Evolutionary conservation across 1,140 invertebrate genomes (phyloP).

Genomic region (Drosophila leontia): DNA sequence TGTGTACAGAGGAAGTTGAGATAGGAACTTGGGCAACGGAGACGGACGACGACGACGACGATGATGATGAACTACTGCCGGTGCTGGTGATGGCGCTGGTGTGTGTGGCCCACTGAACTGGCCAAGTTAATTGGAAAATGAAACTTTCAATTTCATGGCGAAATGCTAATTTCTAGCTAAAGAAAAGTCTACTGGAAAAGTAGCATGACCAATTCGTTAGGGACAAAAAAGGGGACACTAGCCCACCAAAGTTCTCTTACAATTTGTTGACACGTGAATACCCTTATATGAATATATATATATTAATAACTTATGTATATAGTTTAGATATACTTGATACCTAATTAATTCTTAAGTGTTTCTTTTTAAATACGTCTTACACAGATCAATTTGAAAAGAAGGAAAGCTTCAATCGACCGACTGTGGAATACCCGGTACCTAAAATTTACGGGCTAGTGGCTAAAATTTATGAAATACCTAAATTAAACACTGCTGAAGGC

Average conservation of each 20-base stretch:
- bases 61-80: conserved; percentile 24
- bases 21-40: conserved; percentile 36
- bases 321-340: not conserved
- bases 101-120: conserved; percentile 52
- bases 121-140: conserved; percentile 53
- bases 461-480: not conserved
- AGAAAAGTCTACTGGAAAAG: conserved; percentile 48
- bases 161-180: conserved; percentile 55
- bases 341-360: not conserved
- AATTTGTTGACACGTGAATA: not conserved
- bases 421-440: not conserved
- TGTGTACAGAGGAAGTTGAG: conserved; percentile 30
- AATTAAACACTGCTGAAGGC: not conserved
- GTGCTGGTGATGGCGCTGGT: not conserved
- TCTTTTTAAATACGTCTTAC: too few species aligned
- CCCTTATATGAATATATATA: not conserved
- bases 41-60: conserved; percentile 1
- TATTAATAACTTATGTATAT: too few species aligned
- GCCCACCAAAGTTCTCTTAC: not conserved
- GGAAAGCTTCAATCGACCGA: not conserved
- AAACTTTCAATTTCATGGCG: conserved; percentile 77
- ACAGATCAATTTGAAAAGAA: not conserved
- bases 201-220: conserved; percentile 17
- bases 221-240: conserved; percentile 5
- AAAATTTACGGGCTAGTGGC: not conserved